These are phyloP conservation scores for Strigops habroptila DNA, from an alignment of 2,113 vertebrate genomes.

Conservation along the genomic window DNA sequence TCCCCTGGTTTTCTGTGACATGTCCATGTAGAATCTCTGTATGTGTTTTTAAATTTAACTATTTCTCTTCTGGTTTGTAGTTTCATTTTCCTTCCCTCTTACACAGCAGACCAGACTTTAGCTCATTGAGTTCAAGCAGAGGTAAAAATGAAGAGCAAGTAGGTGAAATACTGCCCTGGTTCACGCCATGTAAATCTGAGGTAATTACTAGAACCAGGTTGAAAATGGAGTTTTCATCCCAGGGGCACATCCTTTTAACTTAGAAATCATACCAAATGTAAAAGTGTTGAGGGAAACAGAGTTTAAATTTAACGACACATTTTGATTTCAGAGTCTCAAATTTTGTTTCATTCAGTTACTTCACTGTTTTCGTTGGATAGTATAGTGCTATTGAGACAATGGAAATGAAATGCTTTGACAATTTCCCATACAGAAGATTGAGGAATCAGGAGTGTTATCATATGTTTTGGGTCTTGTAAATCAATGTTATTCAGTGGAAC, in stretches of 20 bases:
- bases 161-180: background rate
- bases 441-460: background rate
- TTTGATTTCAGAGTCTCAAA: background rate
- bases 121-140: background rate
- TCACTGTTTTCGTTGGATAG: background rate
- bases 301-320: background rate
- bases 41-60: background rate
- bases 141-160: background rate
- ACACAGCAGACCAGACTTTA: background rate
- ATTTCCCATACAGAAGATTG: background rate
- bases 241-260: background rate
- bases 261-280: background rate
- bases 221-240: slow-evolving; percentile 8
- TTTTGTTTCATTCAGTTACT: background rate
- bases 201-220: background rate
- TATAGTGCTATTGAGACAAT: background rate
- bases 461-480: background rate
- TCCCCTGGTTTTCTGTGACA: background rate
- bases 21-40: background rate
- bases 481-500: background rate
- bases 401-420: background rate
- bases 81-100: background rate
- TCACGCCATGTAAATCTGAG: background rate
- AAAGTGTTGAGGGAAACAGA: background rate
- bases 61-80: background rate